Percentiles rank a stretch among this genome's conserved stretches.
Conservation (phyloP, 2,888 invertebrate species). For the Leptarthrus brevirostris region DNA sequence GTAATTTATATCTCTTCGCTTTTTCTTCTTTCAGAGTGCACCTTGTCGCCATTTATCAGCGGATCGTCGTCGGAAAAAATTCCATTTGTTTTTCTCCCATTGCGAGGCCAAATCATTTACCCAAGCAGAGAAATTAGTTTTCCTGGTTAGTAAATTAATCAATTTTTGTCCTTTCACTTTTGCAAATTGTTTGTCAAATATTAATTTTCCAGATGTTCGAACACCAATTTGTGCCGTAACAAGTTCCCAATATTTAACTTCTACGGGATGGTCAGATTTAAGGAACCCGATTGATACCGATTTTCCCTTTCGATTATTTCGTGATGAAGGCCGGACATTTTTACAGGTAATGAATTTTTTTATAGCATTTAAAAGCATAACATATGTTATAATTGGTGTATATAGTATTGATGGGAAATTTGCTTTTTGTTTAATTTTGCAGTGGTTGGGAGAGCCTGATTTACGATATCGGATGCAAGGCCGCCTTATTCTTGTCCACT, state of each 20-base stretch:
- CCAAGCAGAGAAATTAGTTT: slow-evolving; percentile 88
- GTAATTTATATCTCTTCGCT: slow-evolving; percentile 21
- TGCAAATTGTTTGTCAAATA: slow-evolving; percentile 52
- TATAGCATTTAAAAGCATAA: not conserved
- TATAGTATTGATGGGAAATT: too few species aligned
- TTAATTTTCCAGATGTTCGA: slow-evolving; percentile 77
- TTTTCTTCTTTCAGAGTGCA: slow-evolving; percentile 75
- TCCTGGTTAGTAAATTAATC: slow-evolving; percentile 68
- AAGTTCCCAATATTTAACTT: slow-evolving; percentile 83
- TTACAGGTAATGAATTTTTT: slow-evolving; percentile 73
- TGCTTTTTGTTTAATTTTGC: slow-evolving; percentile 62
- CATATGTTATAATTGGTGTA: too few species aligned
- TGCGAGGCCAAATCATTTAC: slow-evolving; percentile 88
- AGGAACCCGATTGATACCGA: slow-evolving; percentile 81
- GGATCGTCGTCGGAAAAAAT: slow-evolving; percentile 81
- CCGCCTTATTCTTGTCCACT: slow-evolving; percentile 80
- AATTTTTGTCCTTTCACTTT: slow-evolving; percentile 49
- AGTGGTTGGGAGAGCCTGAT: slow-evolving; percentile 89
- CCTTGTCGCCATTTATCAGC: slow-evolving; percentile 81
- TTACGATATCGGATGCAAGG: slow-evolving; percentile 82
- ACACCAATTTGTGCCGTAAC: slow-evolving; percentile 88
- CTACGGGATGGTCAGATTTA: slow-evolving; percentile 82
- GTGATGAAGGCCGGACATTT: slow-evolving; percentile 85
- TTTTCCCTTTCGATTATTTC: slow-evolving; percentile 83
- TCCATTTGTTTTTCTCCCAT: slow-evolving; percentile 86